Evolutionary conservation across 2,113 vertebrate genomes (phyloP).

Genomic region (Epinephelus fuscoguttatus): DNA sequence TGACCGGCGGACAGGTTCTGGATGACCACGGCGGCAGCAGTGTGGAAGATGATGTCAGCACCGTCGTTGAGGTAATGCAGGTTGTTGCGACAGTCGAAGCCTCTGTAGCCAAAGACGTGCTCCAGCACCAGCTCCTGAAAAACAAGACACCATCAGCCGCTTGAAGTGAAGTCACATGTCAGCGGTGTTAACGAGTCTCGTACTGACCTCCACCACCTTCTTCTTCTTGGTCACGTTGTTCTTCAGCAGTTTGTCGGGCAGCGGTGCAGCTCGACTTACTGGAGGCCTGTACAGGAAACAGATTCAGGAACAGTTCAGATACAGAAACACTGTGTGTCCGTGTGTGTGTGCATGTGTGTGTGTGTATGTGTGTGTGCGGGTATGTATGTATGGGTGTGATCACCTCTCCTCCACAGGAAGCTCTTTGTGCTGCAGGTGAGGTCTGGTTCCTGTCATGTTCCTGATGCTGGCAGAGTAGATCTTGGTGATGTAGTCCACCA

Average conservation of each 20-base stretch:
- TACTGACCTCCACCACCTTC: slow-evolving; percentile 92
- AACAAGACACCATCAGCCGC: background rate
- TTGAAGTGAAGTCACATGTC: background rate
- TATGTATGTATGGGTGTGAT: background rate
- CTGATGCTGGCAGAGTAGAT: slow-evolving; percentile 94
- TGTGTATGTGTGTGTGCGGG: background rate
- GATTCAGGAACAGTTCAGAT: background rate
- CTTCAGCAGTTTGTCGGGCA: slow-evolving; percentile 95
- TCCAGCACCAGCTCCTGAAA: slow-evolving; percentile 93
- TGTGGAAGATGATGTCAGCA: slow-evolving; percentile 95
- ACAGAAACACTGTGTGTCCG: background rate
- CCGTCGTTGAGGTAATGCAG: slow-evolving; percentile 98
- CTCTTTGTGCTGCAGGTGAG: slow-evolving; percentile 94
- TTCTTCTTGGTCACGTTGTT: slow-evolving; percentile 95
- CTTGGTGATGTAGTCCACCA: slow-evolving; percentile 93
- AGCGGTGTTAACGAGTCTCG: rapidly evolving
- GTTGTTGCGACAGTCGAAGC: slow-evolving; percentile 97
- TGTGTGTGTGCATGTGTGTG: background rate
- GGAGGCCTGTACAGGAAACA: slow-evolving; percentile 86
- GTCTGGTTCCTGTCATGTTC: slow-evolving; percentile 95
- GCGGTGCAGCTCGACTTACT: slow-evolving; percentile 93
- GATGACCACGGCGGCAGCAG: slow-evolving; percentile 90
- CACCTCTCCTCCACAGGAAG: slow-evolving; percentile 91
- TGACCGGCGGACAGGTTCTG: slow-evolving; percentile 94
- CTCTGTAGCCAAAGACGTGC: slow-evolving; percentile 97